phyloP scores from a whole-genome alignment of 2,797 vertebrate species.

The Pangasius mekongensis region DNA sequence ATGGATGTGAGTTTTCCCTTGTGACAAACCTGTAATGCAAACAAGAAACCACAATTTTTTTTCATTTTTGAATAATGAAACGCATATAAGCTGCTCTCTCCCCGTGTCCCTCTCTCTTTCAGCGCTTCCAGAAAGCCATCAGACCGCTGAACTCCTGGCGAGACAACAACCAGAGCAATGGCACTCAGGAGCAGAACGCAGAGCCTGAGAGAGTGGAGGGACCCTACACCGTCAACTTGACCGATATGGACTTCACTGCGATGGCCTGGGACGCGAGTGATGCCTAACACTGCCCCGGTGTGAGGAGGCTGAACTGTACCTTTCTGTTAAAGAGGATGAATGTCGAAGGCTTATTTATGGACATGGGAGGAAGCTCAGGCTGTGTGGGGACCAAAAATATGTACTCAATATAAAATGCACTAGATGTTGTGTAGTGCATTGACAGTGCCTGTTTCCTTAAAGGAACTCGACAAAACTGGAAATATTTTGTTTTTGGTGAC shows the following conservation, averaged over 20 bases:
- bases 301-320: slow-evolving; percentile 1
- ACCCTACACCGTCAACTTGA: slow-evolving; percentile 79
- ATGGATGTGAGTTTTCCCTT: slow-evolving; percentile 75
- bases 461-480: not conserved
- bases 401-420: not conserved
- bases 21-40: not conserved
- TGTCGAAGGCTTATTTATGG: not conserved
- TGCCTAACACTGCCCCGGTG: slow-evolving; percentile 58
- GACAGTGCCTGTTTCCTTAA: not conserved
- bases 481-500: slow-evolving; percentile 8
- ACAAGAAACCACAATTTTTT: not conserved
- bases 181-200: slow-evolving; percentile 15
- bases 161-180: slow-evolving; percentile 67
- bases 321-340: not conserved
- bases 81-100: not conserved
- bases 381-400: not conserved
- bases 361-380: not conserved
- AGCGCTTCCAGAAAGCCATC: slow-evolving; percentile 82
- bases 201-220: slow-evolving; percentile 68
- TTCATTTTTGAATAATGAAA: not conserved
- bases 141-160: slow-evolving; percentile 82
- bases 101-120: not conserved
- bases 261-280: slow-evolving; percentile 72
- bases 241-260: slow-evolving; percentile 70
- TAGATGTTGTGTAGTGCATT: not conserved